phyloP scores from a whole-genome alignment of 1,140 invertebrate species.

The Piezodorus guildinii region DNA sequence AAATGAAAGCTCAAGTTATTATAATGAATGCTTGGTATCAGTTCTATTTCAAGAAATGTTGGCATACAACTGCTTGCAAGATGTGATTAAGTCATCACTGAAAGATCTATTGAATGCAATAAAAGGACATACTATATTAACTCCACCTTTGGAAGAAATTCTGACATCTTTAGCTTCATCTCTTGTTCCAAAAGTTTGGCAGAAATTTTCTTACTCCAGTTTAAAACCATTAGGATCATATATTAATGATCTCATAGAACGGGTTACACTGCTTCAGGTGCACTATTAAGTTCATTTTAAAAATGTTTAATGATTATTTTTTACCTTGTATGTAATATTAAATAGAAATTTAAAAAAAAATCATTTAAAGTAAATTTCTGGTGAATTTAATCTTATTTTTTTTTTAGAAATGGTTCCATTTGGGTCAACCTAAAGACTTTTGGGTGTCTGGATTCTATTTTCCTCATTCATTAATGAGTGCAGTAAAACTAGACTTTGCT shows the following conservation, averaged over 20 bases:
- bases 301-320: slow-evolving; percentile 53
- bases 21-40: slow-evolving; percentile 85
- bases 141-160: slow-evolving; percentile 63
- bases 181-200: slow-evolving; percentile 70
- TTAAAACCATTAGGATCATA: slow-evolving; percentile 80
- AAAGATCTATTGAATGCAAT: slow-evolving; percentile 66
- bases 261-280: slow-evolving; percentile 56
- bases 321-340: background rate
- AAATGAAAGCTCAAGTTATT: slow-evolving; percentile 63
- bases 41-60: slow-evolving; percentile 90
- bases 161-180: slow-evolving; percentile 54
- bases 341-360: no score
- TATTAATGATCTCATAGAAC: slow-evolving; percentile 67
- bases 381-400: slow-evolving; percentile 45
- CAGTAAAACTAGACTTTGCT: slow-evolving; percentile 82
- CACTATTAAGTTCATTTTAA: slow-evolving; percentile 39
- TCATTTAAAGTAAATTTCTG: background rate
- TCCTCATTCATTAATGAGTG: slow-evolving; percentile 86
- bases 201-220: slow-evolving; percentile 74
- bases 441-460: slow-evolving; percentile 94
- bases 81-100: slow-evolving; percentile 51
- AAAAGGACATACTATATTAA: slow-evolving; percentile 78
- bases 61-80: slow-evolving; percentile 65
- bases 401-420: slow-evolving; percentile 55
- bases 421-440: slow-evolving; percentile 68